Evolutionary conservation across 2,888 invertebrate genomes (phyloP), one percentile per base, ranked within the genome.

Genomic region (Mesochorus sp.): DNA sequence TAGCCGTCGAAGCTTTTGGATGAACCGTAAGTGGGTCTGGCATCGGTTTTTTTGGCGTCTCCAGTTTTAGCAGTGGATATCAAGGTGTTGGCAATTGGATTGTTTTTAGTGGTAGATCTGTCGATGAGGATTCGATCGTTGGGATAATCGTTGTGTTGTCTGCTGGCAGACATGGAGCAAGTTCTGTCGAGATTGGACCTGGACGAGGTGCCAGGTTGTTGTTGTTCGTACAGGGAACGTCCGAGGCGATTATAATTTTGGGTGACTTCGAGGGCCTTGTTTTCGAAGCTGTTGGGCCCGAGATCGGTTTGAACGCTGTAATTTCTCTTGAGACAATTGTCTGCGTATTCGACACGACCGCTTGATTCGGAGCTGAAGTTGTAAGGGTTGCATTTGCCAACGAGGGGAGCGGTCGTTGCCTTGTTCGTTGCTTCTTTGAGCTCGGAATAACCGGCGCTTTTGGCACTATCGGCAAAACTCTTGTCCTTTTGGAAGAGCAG

Each of bases 21-120:
- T 6, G 89, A 84, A 1, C 86, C 85, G 72, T 88, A 90, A 67
- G 76, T 79, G 42, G 85, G 85, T n/a, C 83, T 68, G 39, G 21
- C 71, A 14, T 87, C 73, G 86, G 88, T 83, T 90, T 91, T 82
- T 85, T 90, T 89, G 91, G 91, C 89, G 91, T 91, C 74, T 1
- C 19, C 26, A 6, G 31, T 90, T 26, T 81, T 78, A 14, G 80
- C 81, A 57, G 68, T 75, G 1, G 82, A n/a, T n/a, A n/a, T 83
- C 39, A 81, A 68, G 2, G 68, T 39, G n/a, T n/a, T n/a, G n/a
- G n/a, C n/a, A n/a, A n/a, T n/a, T n/a, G n/a, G n/a, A n/a, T n/a
- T n/a, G n/a, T n/a, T n/a, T n/a, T n/a, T n/a, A n/a, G 78, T 71
- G 6, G 66, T 71, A 3, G 74, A 85, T 81, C 70, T 81, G 55